phyloP scores from a whole-genome alignment of 2,888 invertebrate genomes.

The Nymphalis urticae region DNA sequence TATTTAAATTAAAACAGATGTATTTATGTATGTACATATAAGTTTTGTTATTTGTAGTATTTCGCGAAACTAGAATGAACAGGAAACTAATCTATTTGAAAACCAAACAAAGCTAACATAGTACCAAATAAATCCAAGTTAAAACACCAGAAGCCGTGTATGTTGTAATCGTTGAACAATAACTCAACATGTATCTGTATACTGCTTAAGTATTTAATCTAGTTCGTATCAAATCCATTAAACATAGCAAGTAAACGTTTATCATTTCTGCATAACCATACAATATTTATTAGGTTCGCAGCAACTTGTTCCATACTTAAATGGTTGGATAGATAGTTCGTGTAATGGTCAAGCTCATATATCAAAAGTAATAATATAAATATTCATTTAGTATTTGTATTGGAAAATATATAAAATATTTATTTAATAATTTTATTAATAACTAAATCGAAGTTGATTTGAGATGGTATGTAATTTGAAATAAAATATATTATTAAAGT shows the following conservation, averaged over 20 bases:
- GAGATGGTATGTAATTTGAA: too few species aligned
- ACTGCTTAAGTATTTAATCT: slow-evolving; percentile 23
- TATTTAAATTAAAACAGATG: too few species aligned
- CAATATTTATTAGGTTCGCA: slow-evolving; percentile 23
- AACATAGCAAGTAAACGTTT: slow-evolving; percentile 22
- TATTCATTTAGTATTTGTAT: neutral
- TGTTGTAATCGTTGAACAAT: neutral
- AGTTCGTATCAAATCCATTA: slow-evolving; percentile 37
- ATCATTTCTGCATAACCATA: slow-evolving; percentile 27
- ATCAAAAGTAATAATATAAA: neutral
- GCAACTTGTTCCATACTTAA: slow-evolving; percentile 7
- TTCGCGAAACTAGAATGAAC: too few species aligned
- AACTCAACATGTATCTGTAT: slow-evolving; percentile 16
- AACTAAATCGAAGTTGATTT: too few species aligned
- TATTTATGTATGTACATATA: too few species aligned
- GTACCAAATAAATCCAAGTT: too few species aligned
- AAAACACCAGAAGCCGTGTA: neutral
- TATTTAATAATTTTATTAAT: too few species aligned
- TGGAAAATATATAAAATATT: neutral
- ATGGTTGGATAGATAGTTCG: slow-evolving; percentile 17
- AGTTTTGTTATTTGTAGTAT: too few species aligned
- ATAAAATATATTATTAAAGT: too few species aligned
- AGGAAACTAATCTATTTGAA: too few species aligned
- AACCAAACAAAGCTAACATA: too few species aligned
- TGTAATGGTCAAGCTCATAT: slow-evolving; percentile 1